Conservation (phyloP, 1,140 invertebrate genomes). For the Pachyrhynchus sulphureomaculatus region DNA sequence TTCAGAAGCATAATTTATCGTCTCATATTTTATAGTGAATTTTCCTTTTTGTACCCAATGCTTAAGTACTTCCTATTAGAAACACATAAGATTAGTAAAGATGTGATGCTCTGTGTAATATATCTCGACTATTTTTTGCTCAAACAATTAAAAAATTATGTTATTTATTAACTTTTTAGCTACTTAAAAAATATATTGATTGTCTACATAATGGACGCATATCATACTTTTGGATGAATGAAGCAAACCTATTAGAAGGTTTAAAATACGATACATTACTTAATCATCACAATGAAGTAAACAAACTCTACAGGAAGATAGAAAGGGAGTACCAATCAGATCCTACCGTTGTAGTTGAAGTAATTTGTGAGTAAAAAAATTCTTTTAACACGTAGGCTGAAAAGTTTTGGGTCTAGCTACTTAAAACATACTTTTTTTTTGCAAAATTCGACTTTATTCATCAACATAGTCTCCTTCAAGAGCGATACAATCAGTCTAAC, state of each 20-base stretch:
- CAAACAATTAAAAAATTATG: neutral
- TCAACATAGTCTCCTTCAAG: no score
- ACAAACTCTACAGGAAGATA: neutral
- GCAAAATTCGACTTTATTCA: no score
- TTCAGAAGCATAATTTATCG: no score
- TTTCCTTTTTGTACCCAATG: no score
- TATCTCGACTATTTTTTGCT: neutral
- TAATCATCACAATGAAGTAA: neutral
- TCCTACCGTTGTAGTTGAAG: neutral
- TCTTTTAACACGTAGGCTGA: no score
- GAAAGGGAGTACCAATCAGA: neutral
- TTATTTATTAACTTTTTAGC: neutral
- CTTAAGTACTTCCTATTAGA: no score
- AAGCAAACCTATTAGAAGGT: neutral
- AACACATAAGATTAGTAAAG: no score
- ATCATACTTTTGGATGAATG: neutral
- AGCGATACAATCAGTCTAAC: no score
- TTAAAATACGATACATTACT: neutral
- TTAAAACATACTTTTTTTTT: no score
- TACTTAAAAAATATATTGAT: neutral
- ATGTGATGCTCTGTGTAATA: no score
- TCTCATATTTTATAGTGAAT: no score
- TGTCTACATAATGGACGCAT: neutral
- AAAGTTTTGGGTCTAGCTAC: no score
- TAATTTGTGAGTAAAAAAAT: neutral